Base-by-base conservation (phyloP, 2,888 invertebrate species). In the Margaritifera margaritifera region DNA sequence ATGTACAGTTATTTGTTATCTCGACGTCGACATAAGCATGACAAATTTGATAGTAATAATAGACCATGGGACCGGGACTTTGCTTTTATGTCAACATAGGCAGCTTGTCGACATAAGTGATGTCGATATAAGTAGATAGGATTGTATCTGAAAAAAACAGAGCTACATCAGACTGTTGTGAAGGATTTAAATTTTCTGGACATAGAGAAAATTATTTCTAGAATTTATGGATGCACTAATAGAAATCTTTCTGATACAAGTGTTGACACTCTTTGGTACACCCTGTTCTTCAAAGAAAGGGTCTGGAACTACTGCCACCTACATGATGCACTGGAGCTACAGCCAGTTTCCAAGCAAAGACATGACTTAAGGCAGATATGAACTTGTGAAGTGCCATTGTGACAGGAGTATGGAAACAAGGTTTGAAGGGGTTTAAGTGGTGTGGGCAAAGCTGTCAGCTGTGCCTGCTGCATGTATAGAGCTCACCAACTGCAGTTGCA, bases 381-480 rank as follows among this genome's bases (percentile, higher is more conserved):
- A 27, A 27, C 4, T 27, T 27, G 27, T 4, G 2, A 27, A 27
- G 4, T 27, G 27, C 2, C 27, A 27, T 27, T 27, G 68, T 52
- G 42, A 64, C 60, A 24, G 69, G 50, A n/a, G 68, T 53, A 19
- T 68, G 71, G 68, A 2, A 27, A 8, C 50, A 51, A 20, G 63
- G 55, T 52, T 52, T 6, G 31, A 57, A 61, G 54, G 63, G 62
- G n/a, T 70, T 55, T 63, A 66, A 59, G 64, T 67, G 22, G 63
- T 70, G 27, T 72, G 70, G 72, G 64, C 51, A 31, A 54, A 62
- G 27, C 60, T 62, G 56, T 65, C 67, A 53, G 51, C 75, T 27
- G 62, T 75, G 3, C 75, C 72, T 55, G 42, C 27, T 6, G 64
- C 71, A 52, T 73, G 68, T 57, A 50, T 64, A n/a, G 67, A 69